phyloP scores from a whole-genome alignment of 2,113 vertebrate species.

The Aspiorhynchus laticeps region DNA sequence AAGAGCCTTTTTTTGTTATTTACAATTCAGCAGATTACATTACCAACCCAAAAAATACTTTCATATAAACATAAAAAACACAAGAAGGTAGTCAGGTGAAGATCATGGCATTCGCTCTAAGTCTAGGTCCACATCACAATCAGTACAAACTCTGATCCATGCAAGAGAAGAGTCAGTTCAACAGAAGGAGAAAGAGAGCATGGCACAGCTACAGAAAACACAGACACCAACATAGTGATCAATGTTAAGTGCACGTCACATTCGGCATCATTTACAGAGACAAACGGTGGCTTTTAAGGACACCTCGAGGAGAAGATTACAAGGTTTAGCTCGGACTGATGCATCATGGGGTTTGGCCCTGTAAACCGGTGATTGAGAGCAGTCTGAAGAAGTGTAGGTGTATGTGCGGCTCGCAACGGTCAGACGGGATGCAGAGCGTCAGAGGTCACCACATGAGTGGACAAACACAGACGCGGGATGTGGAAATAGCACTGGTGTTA shows the following conservation, averaged over 20 bases:
- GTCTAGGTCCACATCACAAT: conserved; percentile 37
- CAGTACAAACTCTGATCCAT: conserved; percentile 36
- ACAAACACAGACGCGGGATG: conserved; percentile 42
- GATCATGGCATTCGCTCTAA: conserved; percentile 15
- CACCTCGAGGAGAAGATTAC: neutral
- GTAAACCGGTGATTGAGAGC: neutral
- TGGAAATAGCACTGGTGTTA: conserved; percentile 60
- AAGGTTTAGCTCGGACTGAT: neutral
- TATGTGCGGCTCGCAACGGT: conserved; percentile 62
- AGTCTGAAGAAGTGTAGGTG: conserved; percentile 19
- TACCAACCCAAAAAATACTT: conserved; percentile 47
- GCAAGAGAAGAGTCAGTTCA: neutral
- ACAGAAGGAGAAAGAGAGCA: conserved; percentile 11
- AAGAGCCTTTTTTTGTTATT: conserved; percentile 64
- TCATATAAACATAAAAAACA: conserved; percentile 45
- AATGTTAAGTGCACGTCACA: conserved; percentile 44
- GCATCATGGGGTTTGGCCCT: conserved; percentile 23
- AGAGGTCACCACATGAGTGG: conserved; percentile 61
- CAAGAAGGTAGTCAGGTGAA: conserved; percentile 34
- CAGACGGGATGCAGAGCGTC: conserved; percentile 45
- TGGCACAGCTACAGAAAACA: conserved; percentile 44
- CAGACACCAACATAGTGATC: conserved; percentile 30
- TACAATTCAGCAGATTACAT: conserved; percentile 67
- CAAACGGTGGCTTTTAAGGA: neutral
- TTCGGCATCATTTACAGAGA: conserved; percentile 40